Evolutionary conservation across 2,888 invertebrate genomes (phyloP).

Genomic region (Gandaritis pyraliata): DNA sequence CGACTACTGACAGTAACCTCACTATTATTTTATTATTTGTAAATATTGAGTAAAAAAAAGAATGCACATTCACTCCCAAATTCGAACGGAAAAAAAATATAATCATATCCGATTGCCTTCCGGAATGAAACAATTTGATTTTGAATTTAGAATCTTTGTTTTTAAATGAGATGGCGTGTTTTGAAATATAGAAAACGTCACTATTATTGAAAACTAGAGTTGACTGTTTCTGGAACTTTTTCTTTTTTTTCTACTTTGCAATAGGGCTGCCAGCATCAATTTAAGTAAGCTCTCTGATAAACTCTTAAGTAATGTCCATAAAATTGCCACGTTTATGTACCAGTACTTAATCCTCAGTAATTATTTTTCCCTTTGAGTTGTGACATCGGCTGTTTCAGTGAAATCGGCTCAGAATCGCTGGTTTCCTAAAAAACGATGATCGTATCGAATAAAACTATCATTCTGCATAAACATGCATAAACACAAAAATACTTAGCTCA

Average conservation of each 20-base stretch:
- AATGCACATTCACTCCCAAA: background rate
- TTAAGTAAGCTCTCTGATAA: too few species aligned
- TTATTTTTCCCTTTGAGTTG: slow-evolving; percentile 13
- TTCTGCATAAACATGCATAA: too few species aligned
- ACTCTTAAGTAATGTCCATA: background rate
- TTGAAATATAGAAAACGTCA: background rate
- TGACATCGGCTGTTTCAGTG: slow-evolving; percentile 1
- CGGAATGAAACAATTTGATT: background rate
- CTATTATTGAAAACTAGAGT: background rate
- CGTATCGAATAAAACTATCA: background rate
- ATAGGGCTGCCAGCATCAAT: too few species aligned
- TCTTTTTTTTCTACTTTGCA: too few species aligned
- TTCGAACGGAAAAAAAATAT: background rate
- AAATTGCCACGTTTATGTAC: background rate
- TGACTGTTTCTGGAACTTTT: background rate
- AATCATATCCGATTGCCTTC: background rate
- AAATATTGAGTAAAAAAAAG: slow-evolving; percentile 26
- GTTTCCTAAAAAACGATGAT: slow-evolving; percentile 4
- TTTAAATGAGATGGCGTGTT: background rate
- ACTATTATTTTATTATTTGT: slow-evolving; percentile 28
- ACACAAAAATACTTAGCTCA: too few species aligned
- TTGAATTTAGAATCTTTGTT: slow-evolving; percentile 7
- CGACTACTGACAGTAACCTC: slow-evolving; percentile 26
- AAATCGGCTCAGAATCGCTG: slow-evolving; percentile 22
- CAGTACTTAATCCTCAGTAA: background rate